Conservation (phyloP, 2,113 vertebrate species). For the Passer domesticus region DNA sequence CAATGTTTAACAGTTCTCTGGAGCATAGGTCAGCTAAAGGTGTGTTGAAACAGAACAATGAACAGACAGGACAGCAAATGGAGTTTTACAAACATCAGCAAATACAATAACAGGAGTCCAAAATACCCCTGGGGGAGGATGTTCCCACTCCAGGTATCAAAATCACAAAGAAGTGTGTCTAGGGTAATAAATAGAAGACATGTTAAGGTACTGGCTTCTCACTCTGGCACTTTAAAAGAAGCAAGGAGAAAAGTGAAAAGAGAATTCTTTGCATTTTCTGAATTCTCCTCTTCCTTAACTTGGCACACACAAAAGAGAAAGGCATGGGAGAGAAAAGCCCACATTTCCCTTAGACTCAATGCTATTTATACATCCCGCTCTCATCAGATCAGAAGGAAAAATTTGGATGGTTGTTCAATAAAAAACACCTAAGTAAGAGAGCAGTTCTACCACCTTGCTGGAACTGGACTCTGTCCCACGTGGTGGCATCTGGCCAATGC, state of each 20-base stretch:
- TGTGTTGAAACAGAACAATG: background rate
- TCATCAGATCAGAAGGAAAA: background rate
- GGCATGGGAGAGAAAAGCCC: background rate
- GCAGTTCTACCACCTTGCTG: background rate
- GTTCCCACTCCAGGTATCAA: background rate
- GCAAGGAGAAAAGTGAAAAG: background rate
- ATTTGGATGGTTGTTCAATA: background rate
- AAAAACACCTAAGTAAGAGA: background rate
- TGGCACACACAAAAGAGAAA: background rate
- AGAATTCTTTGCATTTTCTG: background rate
- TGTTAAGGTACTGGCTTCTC: background rate
- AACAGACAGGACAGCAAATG: background rate
- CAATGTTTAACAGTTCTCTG: background rate
- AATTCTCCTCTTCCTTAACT: background rate
- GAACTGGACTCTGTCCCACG: background rate
- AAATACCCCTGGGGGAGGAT: background rate
- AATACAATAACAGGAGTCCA: background rate
- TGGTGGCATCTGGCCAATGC: background rate
- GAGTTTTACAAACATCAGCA: background rate
- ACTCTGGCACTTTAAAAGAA: background rate
- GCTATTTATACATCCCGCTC: background rate
- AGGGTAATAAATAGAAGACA: background rate
- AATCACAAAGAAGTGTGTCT: background rate
- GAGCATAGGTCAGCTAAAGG: background rate
- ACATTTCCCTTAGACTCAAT: background rate